These are phyloP conservation scores for Tauraco hartlaubi DNA, from an alignment of 2,797 vertebrate species.

Conservation along the genomic window DNA sequence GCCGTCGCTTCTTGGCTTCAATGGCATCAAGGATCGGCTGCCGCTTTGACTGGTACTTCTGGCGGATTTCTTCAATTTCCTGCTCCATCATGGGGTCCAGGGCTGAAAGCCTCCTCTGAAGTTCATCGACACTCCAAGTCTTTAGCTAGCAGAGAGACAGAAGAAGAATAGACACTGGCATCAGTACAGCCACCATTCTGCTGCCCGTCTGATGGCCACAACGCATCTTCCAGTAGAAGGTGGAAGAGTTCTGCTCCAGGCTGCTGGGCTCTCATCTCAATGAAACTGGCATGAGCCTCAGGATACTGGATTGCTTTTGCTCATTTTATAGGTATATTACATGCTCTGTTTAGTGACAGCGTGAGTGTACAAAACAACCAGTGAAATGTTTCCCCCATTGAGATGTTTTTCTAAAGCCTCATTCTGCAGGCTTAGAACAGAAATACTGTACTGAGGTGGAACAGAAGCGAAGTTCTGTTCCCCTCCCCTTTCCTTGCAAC, in stretches of 20 bases:
- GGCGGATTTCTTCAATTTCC: conserved; percentile 96
- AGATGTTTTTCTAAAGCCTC: neutral
- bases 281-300: neutral
- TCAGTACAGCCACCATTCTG: neutral
- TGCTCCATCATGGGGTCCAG: conserved; percentile 98
- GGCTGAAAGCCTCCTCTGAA: conserved; percentile 86
- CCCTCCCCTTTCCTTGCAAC: neutral
- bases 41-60: conserved; percentile 94
- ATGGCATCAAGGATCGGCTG: conserved; percentile 97
- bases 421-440: neutral
- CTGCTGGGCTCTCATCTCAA: neutral
- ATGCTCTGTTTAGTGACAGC: neutral
- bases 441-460: neutral
- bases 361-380: neutral
- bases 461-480: neutral
- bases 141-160: conserved; percentile 83
- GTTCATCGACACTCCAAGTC: conserved; percentile 91
- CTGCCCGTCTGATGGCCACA: neutral
- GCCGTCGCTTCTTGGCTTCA: conserved; percentile 92
- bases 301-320: neutral
- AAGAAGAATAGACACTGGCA: neutral
- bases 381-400: neutral
- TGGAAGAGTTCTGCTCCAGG: neutral
- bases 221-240: neutral
- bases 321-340: neutral